Evolutionary conservation across 2,888 invertebrate species (phyloP).

Genomic region (Drosophila rellima): DNA sequence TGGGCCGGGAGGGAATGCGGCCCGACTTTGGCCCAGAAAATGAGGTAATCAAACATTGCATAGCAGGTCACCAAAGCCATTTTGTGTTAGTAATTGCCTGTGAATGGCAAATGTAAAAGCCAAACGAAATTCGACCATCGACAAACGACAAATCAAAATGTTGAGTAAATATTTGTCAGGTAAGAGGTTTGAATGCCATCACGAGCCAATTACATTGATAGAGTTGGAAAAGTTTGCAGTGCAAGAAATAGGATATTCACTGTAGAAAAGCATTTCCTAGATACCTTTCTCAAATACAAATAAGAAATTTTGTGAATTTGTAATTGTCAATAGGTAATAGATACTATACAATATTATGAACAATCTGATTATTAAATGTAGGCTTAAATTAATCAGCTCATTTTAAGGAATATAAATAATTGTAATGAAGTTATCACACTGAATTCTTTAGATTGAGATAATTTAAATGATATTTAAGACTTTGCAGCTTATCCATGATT

Average conservation of each 20-base stretch:
- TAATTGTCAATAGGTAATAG: too few species aligned
- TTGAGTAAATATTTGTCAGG: slow-evolving; percentile 50
- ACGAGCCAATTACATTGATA: slow-evolving; percentile 18
- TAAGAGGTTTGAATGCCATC: slow-evolving; percentile 43
- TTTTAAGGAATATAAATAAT: neutral
- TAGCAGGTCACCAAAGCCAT: slow-evolving; percentile 36
- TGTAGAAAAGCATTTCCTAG: neutral
- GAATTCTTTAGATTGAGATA: neutral
- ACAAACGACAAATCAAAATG: slow-evolving; percentile 45
- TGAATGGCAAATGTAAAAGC: slow-evolving; percentile 42
- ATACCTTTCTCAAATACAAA: neutral
- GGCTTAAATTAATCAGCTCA: too few species aligned
- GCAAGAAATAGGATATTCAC: neutral
- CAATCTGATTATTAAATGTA: too few species aligned
- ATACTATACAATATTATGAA: too few species aligned
- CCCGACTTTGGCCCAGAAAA: slow-evolving; percentile 54
- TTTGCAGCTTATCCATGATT: neutral
- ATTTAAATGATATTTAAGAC: neutral
- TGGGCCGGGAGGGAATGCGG: neutral
- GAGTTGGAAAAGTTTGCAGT: neutral
- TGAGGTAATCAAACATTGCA: slow-evolving; percentile 67
- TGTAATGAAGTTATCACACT: neutral
- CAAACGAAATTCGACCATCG: slow-evolving; percentile 21
- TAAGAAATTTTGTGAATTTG: too few species aligned
- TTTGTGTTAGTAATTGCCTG: slow-evolving; percentile 61